A percentile compares a stretch with the other conserved stretches of the same genome.
phyloP scores from a whole-genome alignment of 35 echinoderm and acorn worm genomes.

The Ophiothrix spiculata region DNA sequence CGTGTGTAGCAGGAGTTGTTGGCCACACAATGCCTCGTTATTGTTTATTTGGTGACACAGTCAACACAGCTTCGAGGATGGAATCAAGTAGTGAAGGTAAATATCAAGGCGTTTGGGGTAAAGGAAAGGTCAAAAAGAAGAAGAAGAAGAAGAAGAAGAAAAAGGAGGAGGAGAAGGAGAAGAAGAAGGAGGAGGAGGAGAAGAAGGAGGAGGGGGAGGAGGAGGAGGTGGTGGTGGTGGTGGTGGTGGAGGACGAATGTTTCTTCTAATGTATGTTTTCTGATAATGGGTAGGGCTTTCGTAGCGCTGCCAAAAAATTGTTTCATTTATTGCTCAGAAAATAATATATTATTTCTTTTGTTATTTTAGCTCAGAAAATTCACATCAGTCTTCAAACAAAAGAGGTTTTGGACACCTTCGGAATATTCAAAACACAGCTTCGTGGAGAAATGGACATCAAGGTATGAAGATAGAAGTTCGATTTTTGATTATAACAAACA shows the following conservation, averaged over 20 bases:
- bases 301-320: not conserved
- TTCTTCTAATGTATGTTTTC: no score
- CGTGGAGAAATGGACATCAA: not conserved
- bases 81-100: conserved; percentile 25
- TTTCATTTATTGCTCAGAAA: not conserved
- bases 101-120: not conserved
- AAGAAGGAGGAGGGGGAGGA: not conserved
- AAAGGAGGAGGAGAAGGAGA: not conserved
- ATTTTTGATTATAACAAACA: not conserved
- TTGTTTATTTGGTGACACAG: conserved; percentile 43
- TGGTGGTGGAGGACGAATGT: no score
- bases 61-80: conserved; percentile 49
- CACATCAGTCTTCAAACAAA: not conserved
- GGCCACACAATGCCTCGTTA: conserved; percentile 46
- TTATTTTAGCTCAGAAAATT: not conserved
- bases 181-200: not conserved
- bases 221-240: not conserved
- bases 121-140: no score
- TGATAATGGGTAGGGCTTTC: no score
- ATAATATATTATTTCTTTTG: not conserved
- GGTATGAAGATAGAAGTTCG: not conserved
- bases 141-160: no score
- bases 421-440: not conserved
- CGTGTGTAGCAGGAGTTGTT: conserved; percentile 48
- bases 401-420: not conserved